These are phyloP conservation scores for Itoplectis maculator DNA, from an alignment of 2,888 invertebrate genomes.

Conservation along the genomic window DNA sequence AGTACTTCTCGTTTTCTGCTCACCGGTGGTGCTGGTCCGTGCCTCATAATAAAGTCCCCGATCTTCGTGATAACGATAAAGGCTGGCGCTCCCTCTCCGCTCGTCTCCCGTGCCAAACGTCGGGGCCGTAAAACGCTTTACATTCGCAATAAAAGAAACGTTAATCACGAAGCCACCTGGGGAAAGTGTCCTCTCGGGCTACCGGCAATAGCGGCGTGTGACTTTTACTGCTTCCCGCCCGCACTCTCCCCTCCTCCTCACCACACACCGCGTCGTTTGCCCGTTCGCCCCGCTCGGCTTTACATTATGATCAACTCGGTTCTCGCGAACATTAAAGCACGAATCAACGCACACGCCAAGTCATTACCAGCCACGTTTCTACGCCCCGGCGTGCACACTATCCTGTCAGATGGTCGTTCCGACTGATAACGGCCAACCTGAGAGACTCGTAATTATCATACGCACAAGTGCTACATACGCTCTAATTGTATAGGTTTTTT, in stretches of 20 bases:
- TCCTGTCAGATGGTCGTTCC: background rate
- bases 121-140: conserved; percentile 77
- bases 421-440: conserved; percentile 33
- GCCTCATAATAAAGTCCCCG: conserved; percentile 78
- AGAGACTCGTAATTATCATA: conserved; percentile 14
- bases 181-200: conserved; percentile 36
- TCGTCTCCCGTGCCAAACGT: background rate
- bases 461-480: background rate
- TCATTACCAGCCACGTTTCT: conserved; percentile 41
- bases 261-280: too few species aligned
- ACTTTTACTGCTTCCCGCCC: conserved; percentile 21
- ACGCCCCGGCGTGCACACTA: background rate
- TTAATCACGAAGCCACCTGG: conserved; percentile 78
- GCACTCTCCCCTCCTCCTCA: conserved; percentile 4
- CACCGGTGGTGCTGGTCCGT: conserved; percentile 20
- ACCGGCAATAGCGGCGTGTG: background rate
- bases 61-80: conserved; percentile 77
- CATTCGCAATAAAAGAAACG: conserved; percentile 79
- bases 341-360: conserved; percentile 46
- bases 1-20: conserved; percentile 30
- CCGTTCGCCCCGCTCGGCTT: conserved; percentile 8
- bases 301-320: conserved; percentile 54
- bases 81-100: conserved; percentile 59
- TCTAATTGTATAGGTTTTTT: background rate
- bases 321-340: conserved; percentile 33